These are phyloP conservation scores for Anableps anableps DNA, from an alignment of 2,797 vertebrate species.

Conservation along the genomic window DNA sequence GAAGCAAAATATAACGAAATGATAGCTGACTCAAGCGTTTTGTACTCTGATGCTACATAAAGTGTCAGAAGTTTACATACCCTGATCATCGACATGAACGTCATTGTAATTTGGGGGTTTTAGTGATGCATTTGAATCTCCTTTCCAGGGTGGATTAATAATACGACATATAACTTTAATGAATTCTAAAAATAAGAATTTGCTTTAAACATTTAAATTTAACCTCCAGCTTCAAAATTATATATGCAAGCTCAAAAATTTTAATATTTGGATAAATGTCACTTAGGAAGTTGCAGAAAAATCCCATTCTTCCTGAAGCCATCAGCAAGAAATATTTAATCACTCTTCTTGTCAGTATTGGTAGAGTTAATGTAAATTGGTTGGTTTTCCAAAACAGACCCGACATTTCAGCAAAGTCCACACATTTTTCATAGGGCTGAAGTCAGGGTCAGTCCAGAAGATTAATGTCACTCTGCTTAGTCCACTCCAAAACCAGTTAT, in stretches of 20 bases:
- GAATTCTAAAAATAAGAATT: background rate
- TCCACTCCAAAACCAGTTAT: no score
- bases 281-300: background rate
- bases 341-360: background rate
- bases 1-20: background rate
- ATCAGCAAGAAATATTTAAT: background rate
- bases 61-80: background rate
- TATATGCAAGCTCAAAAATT: background rate
- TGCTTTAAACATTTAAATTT: background rate
- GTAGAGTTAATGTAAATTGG: background rate
- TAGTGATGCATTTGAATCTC: no score
- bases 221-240: background rate
- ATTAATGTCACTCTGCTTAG: no score
- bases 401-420: no score
- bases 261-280: background rate
- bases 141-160: no score
- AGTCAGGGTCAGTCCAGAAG: no score
- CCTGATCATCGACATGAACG: background rate
- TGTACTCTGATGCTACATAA: background rate
- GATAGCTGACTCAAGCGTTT: background rate
- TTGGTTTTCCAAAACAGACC: no score
- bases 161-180: no score
- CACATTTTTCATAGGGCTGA: no score
- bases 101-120: background rate
- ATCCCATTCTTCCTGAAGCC: background rate